Percentiles rank a stretch among this genome's conserved stretches.
Conservation (phyloP, 2,113 vertebrate species). For the Apus apus region DNA sequence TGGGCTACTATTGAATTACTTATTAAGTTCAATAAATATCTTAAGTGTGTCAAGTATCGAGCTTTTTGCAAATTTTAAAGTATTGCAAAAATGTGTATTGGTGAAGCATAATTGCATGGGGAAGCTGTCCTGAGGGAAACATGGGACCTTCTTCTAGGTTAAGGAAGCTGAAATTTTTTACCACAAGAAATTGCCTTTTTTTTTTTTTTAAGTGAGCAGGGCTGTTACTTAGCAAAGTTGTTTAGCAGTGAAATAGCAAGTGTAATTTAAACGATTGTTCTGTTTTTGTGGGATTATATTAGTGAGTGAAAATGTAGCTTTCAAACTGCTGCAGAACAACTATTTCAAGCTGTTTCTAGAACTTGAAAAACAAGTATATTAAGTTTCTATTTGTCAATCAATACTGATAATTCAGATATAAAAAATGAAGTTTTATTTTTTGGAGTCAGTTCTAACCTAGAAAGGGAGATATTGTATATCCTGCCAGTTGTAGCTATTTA, state of each 20-base stretch:
- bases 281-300: not conserved
- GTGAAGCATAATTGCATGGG: not conserved
- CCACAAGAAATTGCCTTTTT: not conserved
- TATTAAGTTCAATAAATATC: not conserved
- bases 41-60: not conserved
- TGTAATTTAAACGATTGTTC: constrained; percentile 10
- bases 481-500: not conserved
- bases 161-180: not conserved
- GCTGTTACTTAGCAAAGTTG: not conserved
- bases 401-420: not conserved
- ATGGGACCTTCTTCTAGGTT: not conserved
- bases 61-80: not conserved
- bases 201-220: not conserved
- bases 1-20: not conserved
- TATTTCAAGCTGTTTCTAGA: not conserved
- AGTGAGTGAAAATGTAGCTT: not conserved
- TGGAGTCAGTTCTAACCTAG: not conserved
- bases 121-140: not conserved
- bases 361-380: not conserved
- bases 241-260: not conserved
- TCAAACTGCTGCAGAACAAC: not conserved
- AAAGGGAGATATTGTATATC: not conserved
- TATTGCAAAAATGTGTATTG: not conserved
- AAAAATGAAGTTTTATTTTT: not conserved
- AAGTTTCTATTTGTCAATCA: not conserved